Base-by-base conservation (phyloP, 2,888 invertebrate species). In the Ophion ventricosus region DNA sequence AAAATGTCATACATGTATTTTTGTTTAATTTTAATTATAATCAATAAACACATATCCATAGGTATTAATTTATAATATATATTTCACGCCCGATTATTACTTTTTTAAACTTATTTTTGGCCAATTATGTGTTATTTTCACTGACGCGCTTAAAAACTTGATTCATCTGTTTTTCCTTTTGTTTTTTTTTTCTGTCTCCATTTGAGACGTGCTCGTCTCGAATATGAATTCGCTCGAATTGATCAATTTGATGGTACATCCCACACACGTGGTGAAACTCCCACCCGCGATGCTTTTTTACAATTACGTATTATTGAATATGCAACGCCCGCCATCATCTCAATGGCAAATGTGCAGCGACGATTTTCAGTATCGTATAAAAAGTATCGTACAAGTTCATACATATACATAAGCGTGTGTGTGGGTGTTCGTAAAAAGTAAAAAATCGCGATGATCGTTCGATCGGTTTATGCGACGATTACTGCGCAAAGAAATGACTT, bases 361-460 rank as follows among this genome's bases (percentile, higher is more conserved):
- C 79, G 79, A 82, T 76, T 74, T 66, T 82, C 79, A 76, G 79
- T 72, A 67, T 80, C 57, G 75, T 66, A 75, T 35, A 83, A 80
- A 73, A 77, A 61, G 56, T 76, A 80, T 57, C 70, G 79, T 76
- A 59, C 59, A 67, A 29, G 4, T 35, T 20, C 49, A 26, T 74
- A 17, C 40, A 29, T 59, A 20, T 14, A 14, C 10, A 66, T 35
- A 17, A 25, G 8, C 10, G 20, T 26, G 54, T 35, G 10, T 25
- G 20, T 72, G 1, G 14, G 25, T 54, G n/a, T n/a, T 17, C 23
- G 20, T 57, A 11, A 8, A 57, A 54, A 4, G 2, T 67, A 67
- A 35, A 11, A 26, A 35, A 26, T 25, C 10, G 54, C 54, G 7
- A 54, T 29, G 7, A 54, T 29, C 4, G 29, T 4, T 29, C 29